Evolutionary conservation across 2,797 vertebrate species (phyloP).

Genomic region (Gymnoscopelus braueri): DNA sequence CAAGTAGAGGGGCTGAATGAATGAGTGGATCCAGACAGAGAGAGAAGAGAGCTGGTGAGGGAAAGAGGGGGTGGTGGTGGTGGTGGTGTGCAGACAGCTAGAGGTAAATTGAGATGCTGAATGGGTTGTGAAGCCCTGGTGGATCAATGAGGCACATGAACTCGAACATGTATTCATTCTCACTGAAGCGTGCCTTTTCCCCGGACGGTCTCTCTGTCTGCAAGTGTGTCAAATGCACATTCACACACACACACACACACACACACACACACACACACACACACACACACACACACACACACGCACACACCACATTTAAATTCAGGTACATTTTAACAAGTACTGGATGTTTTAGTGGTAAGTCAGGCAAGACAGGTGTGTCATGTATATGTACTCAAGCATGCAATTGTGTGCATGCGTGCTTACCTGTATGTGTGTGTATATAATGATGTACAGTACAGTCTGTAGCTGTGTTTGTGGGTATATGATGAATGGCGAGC

Average conservation of each 20-base stretch:
- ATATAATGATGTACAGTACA: no score
- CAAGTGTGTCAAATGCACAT: constrained; percentile 34
- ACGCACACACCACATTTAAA: not conserved
- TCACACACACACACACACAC: constrained; percentile 11
- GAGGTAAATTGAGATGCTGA: constrained; percentile 69
- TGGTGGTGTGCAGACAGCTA: constrained; percentile 52
- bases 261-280: constrained; percentile 19
- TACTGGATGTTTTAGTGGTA: no score
- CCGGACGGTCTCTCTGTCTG: constrained; percentile 44
- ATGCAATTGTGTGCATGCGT: no score
- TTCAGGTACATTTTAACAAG: no score
- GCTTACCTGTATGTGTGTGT: no score
- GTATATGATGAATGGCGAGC: constrained; percentile 22
- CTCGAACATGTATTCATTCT: constrained; percentile 60
- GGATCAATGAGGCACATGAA: constrained; percentile 68
- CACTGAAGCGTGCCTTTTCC: constrained; percentile 52
- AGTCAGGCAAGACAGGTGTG: no score
- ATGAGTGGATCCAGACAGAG: constrained; percentile 20
- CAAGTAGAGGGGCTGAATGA: constrained; percentile 27
- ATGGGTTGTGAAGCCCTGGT: constrained; percentile 55
- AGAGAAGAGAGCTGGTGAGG: constrained; percentile 17
- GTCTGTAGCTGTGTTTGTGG: not conserved
- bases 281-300: not conserved
- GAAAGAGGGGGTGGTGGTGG: constrained; percentile 11
- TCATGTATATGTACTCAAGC: no score